Evolutionary conservation across 53 echinoderm and acorn worm genomes (phyloP), one percentile per base, ranked within the genome.

Genomic region (Holothuria scabra): DNA sequence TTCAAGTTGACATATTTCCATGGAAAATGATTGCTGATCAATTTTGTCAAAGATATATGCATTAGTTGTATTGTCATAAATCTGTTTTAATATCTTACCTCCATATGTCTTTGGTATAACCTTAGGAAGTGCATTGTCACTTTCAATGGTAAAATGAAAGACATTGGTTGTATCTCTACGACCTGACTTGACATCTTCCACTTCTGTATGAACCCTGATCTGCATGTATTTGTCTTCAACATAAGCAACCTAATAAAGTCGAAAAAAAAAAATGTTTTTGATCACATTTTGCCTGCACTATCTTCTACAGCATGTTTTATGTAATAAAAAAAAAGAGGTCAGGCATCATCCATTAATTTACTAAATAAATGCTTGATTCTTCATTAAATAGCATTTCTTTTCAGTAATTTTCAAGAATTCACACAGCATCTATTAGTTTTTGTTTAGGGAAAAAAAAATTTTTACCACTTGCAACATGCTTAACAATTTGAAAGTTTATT

Each of bases 81-180:
- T 8, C 41, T 4, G 52, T 52, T 52, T 14, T 18, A 8, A 1
- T 14, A 64, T 64, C 90, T 83, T 75, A 97, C 97, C 97, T 84
- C 94, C 94, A 71, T 94, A 97, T 12, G 97, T 94, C 87, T 94
- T 94, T 29, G 97, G 97, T 58, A 88, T 80, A 14, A 97, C 97
- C 48, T 62, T 76, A 14, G 78, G 84, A 12, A 97, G 92, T 4
- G 83, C 69, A 8, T 46, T 69, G 46, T 86, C 85, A 37, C 86
- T 68, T 19, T 87, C 89, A 14, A 92, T 76, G 34, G 97, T 97
- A 64, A 94, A 97, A 85, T 97, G 94, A 63, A 97, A 97, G 12
- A 92, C 89, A 59, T 97, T 97, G 58, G 97, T 97, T 19, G 97
- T 97, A 63, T 97, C 88, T 41, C 84, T 90, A 13, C 90, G 63